phyloP scores from a whole-genome alignment of 2,888 invertebrate genomes.

The Cotesia congregata region DNA sequence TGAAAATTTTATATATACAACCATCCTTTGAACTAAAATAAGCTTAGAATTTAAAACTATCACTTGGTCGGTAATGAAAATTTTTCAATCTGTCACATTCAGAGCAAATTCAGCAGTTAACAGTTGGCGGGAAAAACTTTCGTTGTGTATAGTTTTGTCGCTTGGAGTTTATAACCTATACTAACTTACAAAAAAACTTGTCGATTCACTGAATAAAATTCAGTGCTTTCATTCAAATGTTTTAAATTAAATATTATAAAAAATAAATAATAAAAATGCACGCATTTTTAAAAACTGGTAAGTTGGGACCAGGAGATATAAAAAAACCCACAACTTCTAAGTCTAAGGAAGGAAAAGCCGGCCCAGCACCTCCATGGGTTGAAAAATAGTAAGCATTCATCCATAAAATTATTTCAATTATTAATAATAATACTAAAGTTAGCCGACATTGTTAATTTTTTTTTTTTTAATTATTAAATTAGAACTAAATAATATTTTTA shows the following conservation, averaged over 20 bases:
- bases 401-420: not conserved
- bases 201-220: not conserved
- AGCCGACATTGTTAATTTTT: too few species aligned
- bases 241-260: constrained; percentile 6
- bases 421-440: too few species aligned
- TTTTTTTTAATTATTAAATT: too few species aligned
- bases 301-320: constrained; percentile 73
- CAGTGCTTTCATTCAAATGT: not conserved
- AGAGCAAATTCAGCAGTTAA: not conserved
- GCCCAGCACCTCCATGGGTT: constrained; percentile 80
- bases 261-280: constrained; percentile 75
- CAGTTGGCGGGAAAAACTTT: not conserved
- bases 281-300: constrained; percentile 86
- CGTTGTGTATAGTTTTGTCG: not conserved
- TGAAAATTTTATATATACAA: too few species aligned
- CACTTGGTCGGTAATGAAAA: not conserved
- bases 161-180: not conserved
- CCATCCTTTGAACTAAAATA: not conserved
- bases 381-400: constrained; percentile 82
- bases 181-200: not conserved
- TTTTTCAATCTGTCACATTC: not conserved
- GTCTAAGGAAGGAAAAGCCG: constrained; percentile 65
- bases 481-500: too few species aligned
- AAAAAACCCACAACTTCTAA: constrained; percentile 58
- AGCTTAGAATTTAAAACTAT: not conserved